These are phyloP conservation scores for Macrotus californicus DNA, from an alignment of 2,113 vertebrate species.

Conservation along the genomic window DNA sequence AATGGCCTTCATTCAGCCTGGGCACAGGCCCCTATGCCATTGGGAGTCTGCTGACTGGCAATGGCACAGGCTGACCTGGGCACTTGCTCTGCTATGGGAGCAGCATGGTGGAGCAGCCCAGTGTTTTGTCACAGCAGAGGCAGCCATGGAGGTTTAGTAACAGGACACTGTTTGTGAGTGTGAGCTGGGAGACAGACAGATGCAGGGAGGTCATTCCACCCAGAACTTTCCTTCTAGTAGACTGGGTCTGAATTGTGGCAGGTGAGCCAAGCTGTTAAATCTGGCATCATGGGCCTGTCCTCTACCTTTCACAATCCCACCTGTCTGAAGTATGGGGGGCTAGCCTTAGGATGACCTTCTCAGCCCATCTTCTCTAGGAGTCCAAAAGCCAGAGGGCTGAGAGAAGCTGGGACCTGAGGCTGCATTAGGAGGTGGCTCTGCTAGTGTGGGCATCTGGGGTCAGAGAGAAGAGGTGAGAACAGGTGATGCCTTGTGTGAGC, in stretches of 20 bases:
- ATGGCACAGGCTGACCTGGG: too few species aligned
- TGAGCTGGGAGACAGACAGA: not conserved
- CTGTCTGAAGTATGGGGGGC: too few species aligned
- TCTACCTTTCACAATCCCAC: too few species aligned
- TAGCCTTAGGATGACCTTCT: not conserved
- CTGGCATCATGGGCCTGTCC: too few species aligned
- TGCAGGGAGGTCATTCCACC: too few species aligned
- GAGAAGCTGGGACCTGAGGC: not conserved
- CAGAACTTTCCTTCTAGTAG: too few species aligned
- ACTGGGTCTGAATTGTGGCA: too few species aligned
- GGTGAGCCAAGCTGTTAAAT: too few species aligned
- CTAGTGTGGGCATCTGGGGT: not conserved
- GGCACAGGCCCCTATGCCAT: too few species aligned
- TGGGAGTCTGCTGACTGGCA: too few species aligned
- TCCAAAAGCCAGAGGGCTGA: not conserved
- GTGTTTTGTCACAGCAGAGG: not conserved
- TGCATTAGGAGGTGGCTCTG: constrained; percentile 38
- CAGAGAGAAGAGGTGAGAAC: not conserved
- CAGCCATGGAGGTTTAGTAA: not conserved
- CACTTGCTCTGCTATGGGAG: too few species aligned
- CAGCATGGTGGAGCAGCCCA: not conserved
- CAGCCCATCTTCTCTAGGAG: not conserved
- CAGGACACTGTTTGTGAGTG: constrained; percentile 18
- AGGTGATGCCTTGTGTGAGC: not conserved
- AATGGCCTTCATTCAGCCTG: too few species aligned